phyloP scores from a whole-genome alignment of 1,140 invertebrate species.

The Solenopsis fugax region DNA sequence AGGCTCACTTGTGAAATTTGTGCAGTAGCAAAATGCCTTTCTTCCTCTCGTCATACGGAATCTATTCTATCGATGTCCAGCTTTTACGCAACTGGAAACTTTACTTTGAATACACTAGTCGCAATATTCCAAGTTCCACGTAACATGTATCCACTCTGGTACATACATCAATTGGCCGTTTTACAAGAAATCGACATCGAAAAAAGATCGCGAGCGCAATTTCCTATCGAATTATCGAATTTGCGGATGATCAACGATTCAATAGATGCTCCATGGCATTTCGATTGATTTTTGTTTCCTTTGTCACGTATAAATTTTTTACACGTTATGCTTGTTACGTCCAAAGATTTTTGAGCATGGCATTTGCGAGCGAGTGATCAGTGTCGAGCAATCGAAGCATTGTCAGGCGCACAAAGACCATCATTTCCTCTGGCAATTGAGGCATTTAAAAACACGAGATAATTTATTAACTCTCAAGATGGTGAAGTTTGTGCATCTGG shows the following conservation, averaged over 20 bases:
- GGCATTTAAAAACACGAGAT: not conserved
- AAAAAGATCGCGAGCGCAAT: conserved; percentile 14
- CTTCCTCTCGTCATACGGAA: conserved; percentile 51
- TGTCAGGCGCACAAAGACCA: conserved; percentile 41
- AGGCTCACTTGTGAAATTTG: conserved; percentile 75
- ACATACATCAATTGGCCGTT: not conserved
- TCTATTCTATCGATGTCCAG: conserved; percentile 18
- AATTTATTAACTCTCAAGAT: not conserved
- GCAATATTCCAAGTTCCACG: conserved; percentile 72
- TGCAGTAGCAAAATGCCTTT: conserved; percentile 73
- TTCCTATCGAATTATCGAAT: not conserved
- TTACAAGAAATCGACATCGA: not conserved
- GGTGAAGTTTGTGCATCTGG: conserved; percentile 54
- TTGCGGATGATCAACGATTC: conserved; percentile 19
- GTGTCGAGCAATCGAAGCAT: conserved; percentile 69
- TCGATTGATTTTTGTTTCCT: conserved; percentile 68
- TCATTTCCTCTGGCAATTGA: not conserved
- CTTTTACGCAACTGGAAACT: conserved; percentile 23
- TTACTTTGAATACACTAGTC: conserved; percentile 18
- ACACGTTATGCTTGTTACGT: conserved; percentile 82
- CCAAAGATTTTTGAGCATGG: conserved; percentile 83
- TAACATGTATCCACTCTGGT: conserved; percentile 60
- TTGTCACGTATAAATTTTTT: conserved; percentile 73
- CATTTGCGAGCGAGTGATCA: conserved; percentile 82
- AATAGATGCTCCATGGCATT: conserved; percentile 46